Percentiles rank a stretch among this genome's conserved stretches.
Evolutionary conservation across 2,888 invertebrate species (phyloP).

Genomic region (Zele albiditarsus): DNA sequence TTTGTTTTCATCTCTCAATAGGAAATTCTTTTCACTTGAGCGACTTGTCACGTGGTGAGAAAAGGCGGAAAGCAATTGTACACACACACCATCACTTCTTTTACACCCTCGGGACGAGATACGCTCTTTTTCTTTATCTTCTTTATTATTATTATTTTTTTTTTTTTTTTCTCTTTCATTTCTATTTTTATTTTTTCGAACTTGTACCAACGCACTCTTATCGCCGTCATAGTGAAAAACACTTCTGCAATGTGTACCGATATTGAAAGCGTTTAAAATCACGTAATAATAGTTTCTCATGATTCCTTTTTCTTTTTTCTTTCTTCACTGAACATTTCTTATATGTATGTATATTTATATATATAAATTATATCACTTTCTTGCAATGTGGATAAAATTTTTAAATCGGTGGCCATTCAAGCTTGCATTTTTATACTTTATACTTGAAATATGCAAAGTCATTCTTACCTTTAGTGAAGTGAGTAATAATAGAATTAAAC

Average conservation of each 20-base stretch:
- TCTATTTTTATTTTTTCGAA: not conserved
- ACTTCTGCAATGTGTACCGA: not conserved
- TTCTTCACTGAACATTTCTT: not conserved
- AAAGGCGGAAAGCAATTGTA: not conserved
- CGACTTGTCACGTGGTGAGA: conserved; percentile 11
- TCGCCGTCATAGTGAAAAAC: not conserved
- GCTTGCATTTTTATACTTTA: not conserved
- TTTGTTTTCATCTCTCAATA: not conserved
- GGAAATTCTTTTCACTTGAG: conserved; percentile 9
- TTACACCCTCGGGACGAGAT: conserved; percentile 7
- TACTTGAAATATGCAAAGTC: not conserved
- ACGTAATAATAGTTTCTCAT: not conserved
- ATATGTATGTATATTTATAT: no score
- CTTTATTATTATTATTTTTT: not conserved
- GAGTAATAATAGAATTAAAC: not conserved
- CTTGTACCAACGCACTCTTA: not conserved
- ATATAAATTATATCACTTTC: not conserved
- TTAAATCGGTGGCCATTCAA: not conserved
- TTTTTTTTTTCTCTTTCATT: not conserved
- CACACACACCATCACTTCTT: not conserved
- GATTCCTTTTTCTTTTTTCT: not conserved
- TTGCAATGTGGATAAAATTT: not conserved
- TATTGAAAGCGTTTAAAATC: not conserved
- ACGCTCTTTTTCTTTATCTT: not conserved
- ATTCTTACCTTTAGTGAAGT: not conserved